Conservation (phyloP, 2,888 invertebrate genomes). For the Platycheirus albimanus region DNA sequence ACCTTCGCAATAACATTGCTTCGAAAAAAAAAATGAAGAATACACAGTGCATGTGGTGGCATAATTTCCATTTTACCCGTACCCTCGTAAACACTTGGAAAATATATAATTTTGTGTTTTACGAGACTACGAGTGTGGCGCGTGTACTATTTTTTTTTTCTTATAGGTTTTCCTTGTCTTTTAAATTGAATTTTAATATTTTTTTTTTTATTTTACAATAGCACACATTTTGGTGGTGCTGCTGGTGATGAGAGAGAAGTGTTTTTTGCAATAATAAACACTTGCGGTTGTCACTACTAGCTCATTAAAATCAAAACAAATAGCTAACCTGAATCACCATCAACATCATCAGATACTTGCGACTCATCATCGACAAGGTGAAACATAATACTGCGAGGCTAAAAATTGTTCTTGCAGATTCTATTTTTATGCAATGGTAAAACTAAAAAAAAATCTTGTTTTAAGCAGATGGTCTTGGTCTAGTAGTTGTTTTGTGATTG, state of each 20-base stretch:
- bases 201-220: too few relatives aligned
- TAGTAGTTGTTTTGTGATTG: background rate
- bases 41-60: background rate
- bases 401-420: conserved; percentile 30
- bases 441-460: background rate
- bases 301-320: conserved; percentile 28
- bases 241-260: conserved; percentile 17
- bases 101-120: conserved; percentile 35
- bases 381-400: conserved; percentile 51
- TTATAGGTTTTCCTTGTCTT: conserved; percentile 20
- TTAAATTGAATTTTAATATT: too few relatives aligned
- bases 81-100: conserved; percentile 13
- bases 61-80: conserved; percentile 58
- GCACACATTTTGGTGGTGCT: background rate
- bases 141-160: conserved; percentile 36
- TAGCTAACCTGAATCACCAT: conserved; percentile 38
- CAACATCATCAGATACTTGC: background rate
- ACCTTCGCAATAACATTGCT: conserved; percentile 52
- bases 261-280: conserved; percentile 56
- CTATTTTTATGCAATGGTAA: conserved; percentile 50
- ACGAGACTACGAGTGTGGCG: conserved; percentile 57
- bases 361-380: conserved; percentile 53
- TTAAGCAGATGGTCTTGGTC: conserved; percentile 44
- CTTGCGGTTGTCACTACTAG: conserved; percentile 56
- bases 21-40: conserved; percentile 2